A percentile compares a stretch with the other conserved stretches of the same genome.
These are phyloP conservation scores for Jaculus jaculus DNA, from an alignment of 2,113 vertebrate species.

Conservation along the genomic window DNA sequence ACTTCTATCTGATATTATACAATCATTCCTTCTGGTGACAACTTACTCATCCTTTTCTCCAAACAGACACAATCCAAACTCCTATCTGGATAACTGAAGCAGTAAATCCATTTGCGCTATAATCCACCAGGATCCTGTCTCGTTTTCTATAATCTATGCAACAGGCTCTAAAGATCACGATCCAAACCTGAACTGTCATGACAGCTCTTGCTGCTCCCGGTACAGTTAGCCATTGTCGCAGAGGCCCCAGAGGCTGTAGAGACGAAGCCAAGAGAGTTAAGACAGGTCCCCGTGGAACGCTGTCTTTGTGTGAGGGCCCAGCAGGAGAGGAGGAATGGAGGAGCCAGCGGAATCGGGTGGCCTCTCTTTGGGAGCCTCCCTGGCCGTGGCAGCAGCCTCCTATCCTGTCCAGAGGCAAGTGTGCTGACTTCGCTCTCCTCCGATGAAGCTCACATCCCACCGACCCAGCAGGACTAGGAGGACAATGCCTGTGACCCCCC, in stretches of 20 bases:
- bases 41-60: background rate
- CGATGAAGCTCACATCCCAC: background rate
- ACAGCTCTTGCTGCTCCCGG: background rate
- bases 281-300: background rate
- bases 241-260: background rate
- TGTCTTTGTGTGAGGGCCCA: background rate
- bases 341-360: too few relatives aligned
- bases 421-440: background rate
- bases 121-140: background rate
- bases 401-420: background rate
- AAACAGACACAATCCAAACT: background rate
- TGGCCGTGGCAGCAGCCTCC: too few relatives aligned
- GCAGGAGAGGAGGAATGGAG: background rate
- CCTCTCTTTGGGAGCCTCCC: background rate
- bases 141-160: background rate
- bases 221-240: background rate
- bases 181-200: background rate
- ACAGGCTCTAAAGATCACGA: background rate
- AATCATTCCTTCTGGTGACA: constrained; percentile 14
- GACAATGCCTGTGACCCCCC: background rate
- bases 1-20: background rate
- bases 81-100: background rate
- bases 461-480: background rate
- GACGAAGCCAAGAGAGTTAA: background rate
- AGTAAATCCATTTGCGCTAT: background rate